A percentile compares a stretch with the other conserved stretches of the same genome.
Conservation (phyloP, 2,113 vertebrate species). For the Varanus komodoensis region DNA sequence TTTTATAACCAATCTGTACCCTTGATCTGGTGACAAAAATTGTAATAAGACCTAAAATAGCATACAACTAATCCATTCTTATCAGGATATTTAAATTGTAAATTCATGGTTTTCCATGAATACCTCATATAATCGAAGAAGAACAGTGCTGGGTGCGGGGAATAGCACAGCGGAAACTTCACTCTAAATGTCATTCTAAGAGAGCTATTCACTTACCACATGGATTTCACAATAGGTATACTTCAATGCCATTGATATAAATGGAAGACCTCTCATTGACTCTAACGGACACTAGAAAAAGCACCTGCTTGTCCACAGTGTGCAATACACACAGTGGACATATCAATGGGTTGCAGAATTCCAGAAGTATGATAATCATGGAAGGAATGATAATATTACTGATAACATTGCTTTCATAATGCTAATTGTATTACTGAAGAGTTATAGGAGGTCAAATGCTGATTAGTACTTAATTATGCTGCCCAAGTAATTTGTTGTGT, state of each 20-base stretch:
- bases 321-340: neutral
- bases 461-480: conserved; percentile 36
- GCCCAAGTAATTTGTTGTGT: conserved; percentile 21
- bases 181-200: conserved; percentile 53
- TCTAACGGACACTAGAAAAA: neutral
- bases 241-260: neutral
- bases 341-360: neutral
- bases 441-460: conserved; percentile 25
- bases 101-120: conserved; percentile 59
- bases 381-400: too few species aligned
- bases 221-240: neutral
- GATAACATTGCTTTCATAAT: neutral
- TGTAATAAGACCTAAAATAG: conserved; percentile 66
- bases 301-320: too few species aligned
- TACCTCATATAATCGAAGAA: conserved; percentile 26
- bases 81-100: conserved; percentile 66
- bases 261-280: neutral
- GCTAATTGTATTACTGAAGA: conserved; percentile 38
- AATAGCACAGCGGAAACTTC: conserved; percentile 49
- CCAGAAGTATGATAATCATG: neutral
- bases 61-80: conserved; percentile 65
- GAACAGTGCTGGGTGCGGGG: neutral
- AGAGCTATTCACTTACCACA: neutral
- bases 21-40: conserved; percentile 65
- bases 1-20: conserved; percentile 57